A percentile compares a stretch with the other conserved stretches of the same genome.
Evolutionary conservation across 1,140 invertebrate genomes (phyloP).

Genomic region (Theocolax elegans): DNA sequence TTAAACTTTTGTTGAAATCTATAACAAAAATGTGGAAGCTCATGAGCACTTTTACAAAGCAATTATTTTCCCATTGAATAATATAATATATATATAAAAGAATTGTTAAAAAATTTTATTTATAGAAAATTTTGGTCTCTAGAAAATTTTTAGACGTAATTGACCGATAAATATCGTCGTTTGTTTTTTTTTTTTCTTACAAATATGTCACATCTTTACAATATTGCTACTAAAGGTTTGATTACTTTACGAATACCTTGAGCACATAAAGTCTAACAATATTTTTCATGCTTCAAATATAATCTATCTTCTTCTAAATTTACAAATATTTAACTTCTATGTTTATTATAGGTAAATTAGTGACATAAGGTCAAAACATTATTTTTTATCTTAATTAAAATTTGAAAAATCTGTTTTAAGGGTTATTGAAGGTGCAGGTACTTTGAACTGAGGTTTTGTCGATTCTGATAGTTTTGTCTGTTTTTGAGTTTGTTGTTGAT

Average conservation of each 20-base stretch:
- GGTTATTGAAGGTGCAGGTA: slow-evolving; percentile 81
- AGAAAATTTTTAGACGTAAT: slow-evolving; percentile 16
- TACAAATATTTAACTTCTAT: slow-evolving; percentile 31
- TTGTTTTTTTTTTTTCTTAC: no score
- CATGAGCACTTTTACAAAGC: background rate
- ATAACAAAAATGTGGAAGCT: slow-evolving; percentile 22
- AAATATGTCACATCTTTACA: slow-evolving; percentile 21
- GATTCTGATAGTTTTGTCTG: slow-evolving; percentile 63
- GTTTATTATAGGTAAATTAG: slow-evolving; percentile 5
- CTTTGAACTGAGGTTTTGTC: slow-evolving; percentile 70
- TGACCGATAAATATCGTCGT: slow-evolving; percentile 23
- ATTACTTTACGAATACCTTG: slow-evolving; percentile 4
- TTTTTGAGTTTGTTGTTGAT: slow-evolving; percentile 69
- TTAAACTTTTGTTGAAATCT: background rate
- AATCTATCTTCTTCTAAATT: slow-evolving; percentile 11
- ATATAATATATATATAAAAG: slow-evolving; percentile 4
- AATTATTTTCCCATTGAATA: background rate
- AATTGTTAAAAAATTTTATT: slow-evolving; percentile 1
- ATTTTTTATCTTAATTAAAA: slow-evolving; percentile 74
- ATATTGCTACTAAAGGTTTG: slow-evolving; percentile 25
- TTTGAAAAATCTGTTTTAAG: slow-evolving; percentile 97
- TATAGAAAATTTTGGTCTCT: slow-evolving; percentile 14
- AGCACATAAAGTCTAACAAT: slow-evolving; percentile 16
- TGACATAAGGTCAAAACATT: no score
- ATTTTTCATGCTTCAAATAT: background rate